Conservation (phyloP, 2,113 vertebrate genomes). For the Takifugu bimaculatus region DNA sequence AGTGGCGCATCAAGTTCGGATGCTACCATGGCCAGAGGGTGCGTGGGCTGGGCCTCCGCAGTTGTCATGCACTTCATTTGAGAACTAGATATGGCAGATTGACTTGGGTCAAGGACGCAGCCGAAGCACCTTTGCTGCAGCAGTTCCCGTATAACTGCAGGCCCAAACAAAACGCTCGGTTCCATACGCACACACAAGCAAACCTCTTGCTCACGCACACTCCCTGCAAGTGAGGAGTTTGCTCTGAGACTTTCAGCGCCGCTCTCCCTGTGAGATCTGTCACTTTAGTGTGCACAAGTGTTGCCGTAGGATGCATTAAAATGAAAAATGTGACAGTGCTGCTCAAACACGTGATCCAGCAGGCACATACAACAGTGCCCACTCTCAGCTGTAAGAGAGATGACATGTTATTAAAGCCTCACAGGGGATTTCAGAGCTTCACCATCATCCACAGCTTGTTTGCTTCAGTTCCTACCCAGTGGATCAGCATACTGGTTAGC, state of each 20-base stretch:
- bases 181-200: background rate
- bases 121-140: slow-evolving; percentile 26
- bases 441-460: slow-evolving; percentile 28
- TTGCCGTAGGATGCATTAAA: slow-evolving; percentile 33
- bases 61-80: slow-evolving; percentile 35
- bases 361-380: slow-evolving; percentile 10
- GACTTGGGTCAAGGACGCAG: slow-evolving; percentile 45
- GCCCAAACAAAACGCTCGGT: slow-evolving; percentile 26
- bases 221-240: background rate
- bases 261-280: slow-evolving; percentile 25
- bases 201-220: background rate
- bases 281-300: slow-evolving; percentile 32
- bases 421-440: slow-evolving; percentile 25
- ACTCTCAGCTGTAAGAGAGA: slow-evolving; percentile 31
- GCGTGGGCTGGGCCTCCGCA: slow-evolving; percentile 20
- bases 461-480: slow-evolving; percentile 29
- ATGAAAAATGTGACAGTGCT: slow-evolving; percentile 29
- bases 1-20: slow-evolving; percentile 2
- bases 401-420: slow-evolving; percentile 53
- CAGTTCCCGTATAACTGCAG: slow-evolving; percentile 10
- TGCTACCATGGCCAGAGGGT: slow-evolving; percentile 28
- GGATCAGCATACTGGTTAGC: slow-evolving; percentile 30
- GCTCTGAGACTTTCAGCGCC: slow-evolving; percentile 18
- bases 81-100: slow-evolving; percentile 37
- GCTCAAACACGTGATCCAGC: background rate